Conservation (phyloP, 2,113 vertebrate species). For the Heloderma charlesbogerti region DNA sequence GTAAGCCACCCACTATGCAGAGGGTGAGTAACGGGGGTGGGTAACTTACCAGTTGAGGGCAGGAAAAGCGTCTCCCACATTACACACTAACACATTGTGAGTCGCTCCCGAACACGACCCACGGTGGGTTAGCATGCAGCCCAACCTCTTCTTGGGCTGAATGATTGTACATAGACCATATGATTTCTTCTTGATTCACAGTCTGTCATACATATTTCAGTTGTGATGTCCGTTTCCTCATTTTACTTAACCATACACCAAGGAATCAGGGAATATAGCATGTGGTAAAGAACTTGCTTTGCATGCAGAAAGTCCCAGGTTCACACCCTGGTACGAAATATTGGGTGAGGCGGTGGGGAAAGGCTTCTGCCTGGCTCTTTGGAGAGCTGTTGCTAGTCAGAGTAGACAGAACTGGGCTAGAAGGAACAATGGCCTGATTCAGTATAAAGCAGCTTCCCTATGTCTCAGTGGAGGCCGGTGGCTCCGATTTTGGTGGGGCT, state of each 20-base stretch:
- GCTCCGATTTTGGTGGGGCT: no score
- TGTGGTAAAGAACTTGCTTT: background rate
- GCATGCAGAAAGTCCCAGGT: conserved; percentile 21
- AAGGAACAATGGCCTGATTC: background rate
- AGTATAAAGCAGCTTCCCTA: no score
- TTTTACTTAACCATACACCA: background rate
- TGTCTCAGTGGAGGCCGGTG: background rate
- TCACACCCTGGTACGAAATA: background rate
- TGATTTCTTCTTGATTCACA: background rate
- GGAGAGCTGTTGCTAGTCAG: background rate
- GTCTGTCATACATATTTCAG: background rate
- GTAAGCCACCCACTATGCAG: no score
- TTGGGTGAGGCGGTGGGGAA: background rate
- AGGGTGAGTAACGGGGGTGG: no score
- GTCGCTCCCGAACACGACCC: no score
- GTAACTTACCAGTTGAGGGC: no score
- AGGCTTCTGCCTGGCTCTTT: background rate
- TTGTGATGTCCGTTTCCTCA: background rate
- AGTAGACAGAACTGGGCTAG: no score
- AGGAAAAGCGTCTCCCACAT: no score
- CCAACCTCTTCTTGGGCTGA: background rate
- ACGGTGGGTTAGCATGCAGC: no score
- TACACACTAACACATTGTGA: no score
- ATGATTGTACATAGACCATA: background rate
- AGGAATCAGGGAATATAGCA: background rate